A percentile compares a stretch with the other conserved stretches of the same genome.
Evolutionary conservation across 2,113 vertebrate genomes (phyloP).

Genomic region (Bucco capensis): DNA sequence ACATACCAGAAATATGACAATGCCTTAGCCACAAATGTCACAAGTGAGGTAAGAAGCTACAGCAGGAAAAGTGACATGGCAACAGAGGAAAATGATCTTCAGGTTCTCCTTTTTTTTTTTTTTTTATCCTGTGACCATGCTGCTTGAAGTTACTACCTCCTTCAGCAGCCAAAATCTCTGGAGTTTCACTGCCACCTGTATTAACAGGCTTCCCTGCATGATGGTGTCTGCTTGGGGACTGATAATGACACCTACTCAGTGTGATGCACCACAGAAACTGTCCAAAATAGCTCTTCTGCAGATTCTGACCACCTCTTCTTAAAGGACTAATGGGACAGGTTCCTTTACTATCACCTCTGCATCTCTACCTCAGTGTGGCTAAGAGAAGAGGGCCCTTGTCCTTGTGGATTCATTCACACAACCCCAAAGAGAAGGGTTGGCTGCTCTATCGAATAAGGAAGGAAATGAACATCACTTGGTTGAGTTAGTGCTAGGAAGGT

Average conservation of each 20-base stretch:
- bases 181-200: background rate
- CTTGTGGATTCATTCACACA: background rate
- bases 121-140: background rate
- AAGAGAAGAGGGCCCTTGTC: background rate
- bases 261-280: background rate
- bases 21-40: background rate
- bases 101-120: background rate
- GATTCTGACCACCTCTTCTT: background rate
- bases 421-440: background rate
- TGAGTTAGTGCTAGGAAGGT: background rate
- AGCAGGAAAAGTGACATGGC: background rate
- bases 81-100: background rate
- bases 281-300: background rate
- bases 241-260: background rate
- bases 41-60: rapidly evolving
- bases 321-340: background rate
- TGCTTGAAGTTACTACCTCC: background rate
- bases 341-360: background rate
- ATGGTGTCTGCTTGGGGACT: background rate
- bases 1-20: background rate
- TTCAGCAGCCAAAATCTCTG: background rate
- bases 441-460: background rate
- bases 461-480: background rate
- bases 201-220: background rate
- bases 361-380: background rate